A percentile compares a stretch with the other conserved stretches of the same genome.
Evolutionary conservation across 2,113 vertebrate genomes (phyloP).

Genomic region (Dicrurus megarhynchus): DNA sequence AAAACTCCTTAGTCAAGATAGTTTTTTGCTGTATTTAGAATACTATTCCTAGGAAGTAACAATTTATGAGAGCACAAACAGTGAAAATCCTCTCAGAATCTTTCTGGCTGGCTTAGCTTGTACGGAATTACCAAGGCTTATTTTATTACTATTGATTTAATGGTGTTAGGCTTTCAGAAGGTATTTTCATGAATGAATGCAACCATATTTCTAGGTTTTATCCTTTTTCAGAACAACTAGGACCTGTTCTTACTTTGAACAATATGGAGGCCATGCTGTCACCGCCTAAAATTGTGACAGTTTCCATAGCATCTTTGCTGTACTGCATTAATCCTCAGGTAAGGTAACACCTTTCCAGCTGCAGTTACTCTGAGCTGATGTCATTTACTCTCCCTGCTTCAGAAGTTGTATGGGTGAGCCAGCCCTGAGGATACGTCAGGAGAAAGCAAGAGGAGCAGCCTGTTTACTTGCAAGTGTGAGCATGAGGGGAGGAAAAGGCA

Average conservation of each 20-base stretch:
- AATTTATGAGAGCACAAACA: neutral
- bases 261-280: neutral
- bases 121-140: neutral
- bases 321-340: neutral
- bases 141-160: neutral
- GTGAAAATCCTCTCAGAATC: constrained; percentile 9
- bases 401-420: neutral
- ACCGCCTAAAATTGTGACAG: neutral
- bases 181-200: neutral
- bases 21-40: neutral
- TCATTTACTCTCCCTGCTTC: neutral
- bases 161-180: neutral
- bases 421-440: neutral
- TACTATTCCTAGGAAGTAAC: neutral
- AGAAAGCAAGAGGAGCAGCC: neutral
- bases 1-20: neutral
- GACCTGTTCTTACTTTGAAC: neutral
- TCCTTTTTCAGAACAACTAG: neutral
- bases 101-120: neutral
- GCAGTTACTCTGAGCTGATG: neutral
- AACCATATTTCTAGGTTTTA: neutral
- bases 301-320: neutral
- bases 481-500: neutral
- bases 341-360: neutral
- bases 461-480: neutral